Conservation (phyloP, 2,113 vertebrate genomes). For the Phaethon lepturus region DNA sequence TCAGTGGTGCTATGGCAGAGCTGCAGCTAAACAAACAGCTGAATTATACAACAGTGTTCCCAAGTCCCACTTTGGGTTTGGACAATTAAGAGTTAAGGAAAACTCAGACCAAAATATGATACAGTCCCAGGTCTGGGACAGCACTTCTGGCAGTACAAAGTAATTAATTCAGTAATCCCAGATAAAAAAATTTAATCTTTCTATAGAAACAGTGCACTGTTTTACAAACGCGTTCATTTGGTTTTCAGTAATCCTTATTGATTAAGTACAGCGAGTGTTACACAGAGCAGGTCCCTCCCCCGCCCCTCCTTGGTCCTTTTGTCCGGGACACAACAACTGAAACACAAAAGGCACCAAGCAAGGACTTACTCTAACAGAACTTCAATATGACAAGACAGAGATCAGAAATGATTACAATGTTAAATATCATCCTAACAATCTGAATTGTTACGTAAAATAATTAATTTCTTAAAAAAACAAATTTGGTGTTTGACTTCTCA, state of each 20-base stretch:
- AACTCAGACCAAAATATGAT: background rate
- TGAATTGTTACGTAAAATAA: constrained; percentile 60
- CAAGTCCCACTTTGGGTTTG: background rate
- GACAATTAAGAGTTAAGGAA: background rate
- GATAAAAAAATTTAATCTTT: constrained; percentile 80
- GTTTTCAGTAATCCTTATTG: constrained; percentile 64
- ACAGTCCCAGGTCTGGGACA: background rate
- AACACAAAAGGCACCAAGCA: constrained; percentile 70
- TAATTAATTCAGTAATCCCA: background rate
- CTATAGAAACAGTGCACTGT: constrained; percentile 80
- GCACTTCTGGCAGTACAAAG: background rate
- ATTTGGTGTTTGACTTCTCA: constrained; percentile 55
- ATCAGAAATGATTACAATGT: constrained; percentile 60
- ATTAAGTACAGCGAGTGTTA: constrained; percentile 57
- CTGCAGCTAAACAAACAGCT: background rate
- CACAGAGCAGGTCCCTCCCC: constrained; percentile 34
- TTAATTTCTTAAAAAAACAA: constrained; percentile 53
- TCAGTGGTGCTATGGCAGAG: background rate
- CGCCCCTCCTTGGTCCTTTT: constrained; percentile 17
- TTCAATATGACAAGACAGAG: constrained; percentile 63
- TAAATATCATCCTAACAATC: constrained; percentile 60
- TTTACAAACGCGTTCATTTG: constrained; percentile 80
- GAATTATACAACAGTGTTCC: background rate
- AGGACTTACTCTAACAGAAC: constrained; percentile 59
- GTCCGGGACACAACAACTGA: constrained; percentile 36